Base-by-base conservation (phyloP, 1,140 invertebrate genomes). In the Drosophila insularis region DNA sequence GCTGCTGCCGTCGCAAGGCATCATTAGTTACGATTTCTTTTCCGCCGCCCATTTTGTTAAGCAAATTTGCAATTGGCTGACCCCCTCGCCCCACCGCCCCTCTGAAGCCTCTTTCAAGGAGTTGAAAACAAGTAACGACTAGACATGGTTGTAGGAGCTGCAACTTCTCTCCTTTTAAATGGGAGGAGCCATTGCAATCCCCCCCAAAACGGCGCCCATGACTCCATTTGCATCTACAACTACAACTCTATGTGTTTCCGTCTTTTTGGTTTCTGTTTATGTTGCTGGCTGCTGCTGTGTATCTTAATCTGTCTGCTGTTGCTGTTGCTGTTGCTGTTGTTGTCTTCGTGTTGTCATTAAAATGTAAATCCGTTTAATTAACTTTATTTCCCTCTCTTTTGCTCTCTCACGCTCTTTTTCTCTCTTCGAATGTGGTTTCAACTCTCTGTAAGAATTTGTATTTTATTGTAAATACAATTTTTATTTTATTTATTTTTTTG, bases 291-390 rank as follows among this genome's bases (percentile, higher is more conserved):
- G 55, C 21, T 50, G 43, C 32, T 46, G 37, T 82, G 71, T 79
- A 82, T 86, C 82, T 87, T 79, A 81, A 79, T 79, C 78, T 74
- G 75, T 58, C 68, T 19, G 61, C 55, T 31, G 32, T 11, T 31
- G 32, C 8, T 31, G 46, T 13, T 11, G 13, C 23, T 50, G 32
- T 37, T 60, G 40, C 32, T 53, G 68, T 54, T 73, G 79, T 68
- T 71, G 63, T 61, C 63, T 82, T 82, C 82, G 82, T 89, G 84
- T 87, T 89, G 82, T 87, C 82, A 87, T 87, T 87, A 87, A 87
- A 87, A 87, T 87, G 82, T 87, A 87, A 87, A 87, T 87, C 79
- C 84, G 69, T 87, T 87, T 87, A 87, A 87, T 87, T 87, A 87
- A 87, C 82, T 82, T 87, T 87, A 89, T 81, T 53, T 13, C 27